A percentile compares a stretch with the other conserved stretches of the same genome.
Evolutionary conservation across 2,797 vertebrate genomes (phyloP).

Genomic region (Sebastiscus tertius): DNA sequence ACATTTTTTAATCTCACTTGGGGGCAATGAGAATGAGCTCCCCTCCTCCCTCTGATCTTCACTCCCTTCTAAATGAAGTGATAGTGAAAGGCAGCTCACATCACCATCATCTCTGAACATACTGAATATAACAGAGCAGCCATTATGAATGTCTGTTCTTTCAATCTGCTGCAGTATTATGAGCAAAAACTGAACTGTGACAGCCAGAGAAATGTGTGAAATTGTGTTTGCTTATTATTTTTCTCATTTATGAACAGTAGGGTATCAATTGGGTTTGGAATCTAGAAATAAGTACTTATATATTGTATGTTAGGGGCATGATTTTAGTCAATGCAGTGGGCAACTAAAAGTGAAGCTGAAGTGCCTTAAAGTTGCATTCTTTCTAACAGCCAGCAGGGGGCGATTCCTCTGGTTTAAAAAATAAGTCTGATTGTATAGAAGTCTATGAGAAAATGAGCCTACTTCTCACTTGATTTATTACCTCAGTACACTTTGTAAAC

Average conservation of each 20-base stretch:
- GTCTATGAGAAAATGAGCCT: too few relatives aligned
- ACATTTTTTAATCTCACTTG: conserved; percentile 61
- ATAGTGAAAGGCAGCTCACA: conserved; percentile 19
- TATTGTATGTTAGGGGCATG: background rate
- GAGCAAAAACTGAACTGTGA: background rate
- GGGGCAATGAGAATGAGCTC: conserved; percentile 44
- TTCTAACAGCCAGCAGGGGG: too few relatives aligned
- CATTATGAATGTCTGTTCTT: background rate
- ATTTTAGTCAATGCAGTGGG: fast-evolving
- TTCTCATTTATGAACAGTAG: background rate
- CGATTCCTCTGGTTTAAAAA: too few relatives aligned
- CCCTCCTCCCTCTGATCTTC: conserved; percentile 10
- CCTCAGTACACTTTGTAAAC: too few relatives aligned
- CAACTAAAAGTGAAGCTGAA: too few relatives aligned
- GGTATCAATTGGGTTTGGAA: background rate
- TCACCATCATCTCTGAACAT: conserved; percentile 12
- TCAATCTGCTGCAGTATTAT: background rate
- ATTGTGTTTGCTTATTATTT: background rate
- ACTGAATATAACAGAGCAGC: conserved; percentile 8
- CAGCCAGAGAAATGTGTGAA: background rate
- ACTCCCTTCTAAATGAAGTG: conserved; percentile 40
- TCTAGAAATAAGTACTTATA: background rate
- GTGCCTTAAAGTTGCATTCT: too few relatives aligned
- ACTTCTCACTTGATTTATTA: too few relatives aligned
- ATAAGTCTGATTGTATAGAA: too few relatives aligned